These are phyloP conservation scores for Petrocephalus schoutedeni DNA, from an alignment of 2,797 vertebrate species.

Conservation along the genomic window DNA sequence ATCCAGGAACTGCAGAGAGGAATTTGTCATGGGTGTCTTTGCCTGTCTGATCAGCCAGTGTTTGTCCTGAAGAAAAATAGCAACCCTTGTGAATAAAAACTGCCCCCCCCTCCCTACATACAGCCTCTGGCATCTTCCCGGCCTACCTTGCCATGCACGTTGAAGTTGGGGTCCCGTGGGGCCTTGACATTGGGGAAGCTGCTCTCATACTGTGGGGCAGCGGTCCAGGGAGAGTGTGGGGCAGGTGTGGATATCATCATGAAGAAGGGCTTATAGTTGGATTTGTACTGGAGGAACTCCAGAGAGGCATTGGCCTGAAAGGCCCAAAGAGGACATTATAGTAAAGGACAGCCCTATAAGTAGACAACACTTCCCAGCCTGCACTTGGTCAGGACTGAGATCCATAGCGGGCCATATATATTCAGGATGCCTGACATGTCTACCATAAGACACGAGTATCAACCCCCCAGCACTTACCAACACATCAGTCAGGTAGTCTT, in stretches of 20 bases:
- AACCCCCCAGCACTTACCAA: slow-evolving; percentile 67
- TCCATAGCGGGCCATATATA: not conserved
- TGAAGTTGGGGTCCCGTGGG: slow-evolving; percentile 87
- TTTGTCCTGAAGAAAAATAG: slow-evolving; percentile 73
- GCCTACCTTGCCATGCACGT: slow-evolving; percentile 83
- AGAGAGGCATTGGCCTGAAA: slow-evolving; percentile 85
- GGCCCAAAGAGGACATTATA: not conserved
- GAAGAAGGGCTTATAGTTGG: slow-evolving; percentile 85
- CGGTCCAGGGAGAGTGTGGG: slow-evolving; percentile 89
- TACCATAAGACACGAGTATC: not conserved
- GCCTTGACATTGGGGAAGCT: slow-evolving; percentile 74
- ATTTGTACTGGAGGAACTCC: slow-evolving; percentile 86
- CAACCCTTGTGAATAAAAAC: too few species aligned
- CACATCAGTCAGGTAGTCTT: slow-evolving; percentile 92
- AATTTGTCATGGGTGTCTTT: slow-evolving; percentile 92
- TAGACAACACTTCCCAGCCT: not conserved
- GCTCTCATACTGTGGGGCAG: slow-evolving; percentile 85
- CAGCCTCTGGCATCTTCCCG: not conserved
- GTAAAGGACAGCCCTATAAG: not conserved
- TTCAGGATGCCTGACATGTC: not conserved
- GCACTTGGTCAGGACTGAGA: not conserved
- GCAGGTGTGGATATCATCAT: slow-evolving; percentile 97
- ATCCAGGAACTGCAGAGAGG: slow-evolving; percentile 85
- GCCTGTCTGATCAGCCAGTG: slow-evolving; percentile 97
- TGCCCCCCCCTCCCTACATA: not conserved